These are phyloP conservation scores for Larimichthys polyactis DNA, from an alignment of 2,113 vertebrate species.

Conservation along the genomic window DNA sequence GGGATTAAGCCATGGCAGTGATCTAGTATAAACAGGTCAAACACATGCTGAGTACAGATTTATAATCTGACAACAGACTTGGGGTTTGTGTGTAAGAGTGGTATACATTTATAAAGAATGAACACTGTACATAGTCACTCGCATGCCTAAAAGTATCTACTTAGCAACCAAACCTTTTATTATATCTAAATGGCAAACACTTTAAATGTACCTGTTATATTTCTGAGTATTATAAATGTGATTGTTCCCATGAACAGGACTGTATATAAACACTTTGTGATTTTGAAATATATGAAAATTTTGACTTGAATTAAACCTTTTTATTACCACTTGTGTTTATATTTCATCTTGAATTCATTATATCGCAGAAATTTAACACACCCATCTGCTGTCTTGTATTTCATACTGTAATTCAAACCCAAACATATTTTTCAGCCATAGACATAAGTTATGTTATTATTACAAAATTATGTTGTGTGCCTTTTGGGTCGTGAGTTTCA, in stretches of 20 bases:
- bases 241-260: background rate
- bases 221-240: background rate
- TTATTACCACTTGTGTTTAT: background rate
- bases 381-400: background rate
- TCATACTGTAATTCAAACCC: background rate
- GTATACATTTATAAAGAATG: background rate
- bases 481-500: background rate
- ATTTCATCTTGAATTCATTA: background rate
- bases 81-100: background rate
- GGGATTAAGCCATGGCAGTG: constrained; percentile 21
- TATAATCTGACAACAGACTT: constrained; percentile 42
- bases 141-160: background rate
- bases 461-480: background rate
- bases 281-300: background rate
- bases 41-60: constrained; percentile 10
- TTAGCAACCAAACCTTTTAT: background rate
- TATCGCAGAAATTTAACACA: background rate
- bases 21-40: constrained; percentile 43
- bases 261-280: too few relatives aligned
- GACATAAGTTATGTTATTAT: background rate
- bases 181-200: background rate
- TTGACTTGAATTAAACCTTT: background rate
- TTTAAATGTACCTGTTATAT: background rate
- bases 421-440: background rate
- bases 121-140: background rate